phyloP scores from a whole-genome alignment of 1,140 invertebrate genomes.

The Drosophila sechellia region DNA sequence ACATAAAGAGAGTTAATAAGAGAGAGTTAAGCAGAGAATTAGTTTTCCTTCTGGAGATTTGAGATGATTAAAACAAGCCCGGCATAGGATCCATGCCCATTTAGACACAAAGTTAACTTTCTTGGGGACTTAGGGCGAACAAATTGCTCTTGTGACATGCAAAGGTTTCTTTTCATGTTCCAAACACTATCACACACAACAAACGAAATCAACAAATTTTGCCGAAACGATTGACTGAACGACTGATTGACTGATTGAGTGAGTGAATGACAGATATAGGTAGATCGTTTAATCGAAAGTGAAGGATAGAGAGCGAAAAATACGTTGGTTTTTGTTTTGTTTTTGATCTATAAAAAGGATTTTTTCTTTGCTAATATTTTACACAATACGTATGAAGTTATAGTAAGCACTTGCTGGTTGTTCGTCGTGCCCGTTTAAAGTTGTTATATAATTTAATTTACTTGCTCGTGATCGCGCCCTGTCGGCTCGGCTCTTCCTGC shows the following conservation, averaged over 20 bases:
- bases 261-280: constrained; percentile 46
- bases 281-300: constrained; percentile 33
- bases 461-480: constrained; percentile 78
- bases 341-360: constrained; percentile 55
- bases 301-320: constrained; percentile 64
- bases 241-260: constrained; percentile 21
- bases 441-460: constrained; percentile 41
- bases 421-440: constrained; percentile 52
- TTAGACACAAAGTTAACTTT: constrained; percentile 67
- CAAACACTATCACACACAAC: constrained; percentile 76
- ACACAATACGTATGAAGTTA: constrained; percentile 73
- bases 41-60: constrained; percentile 14
- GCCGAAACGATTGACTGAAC: constrained; percentile 61
- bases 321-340: constrained; percentile 35
- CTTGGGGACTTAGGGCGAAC: constrained; percentile 28
- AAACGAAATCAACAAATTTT: constrained; percentile 72
- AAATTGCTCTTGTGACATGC: constrained; percentile 65
- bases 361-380: constrained; percentile 69
- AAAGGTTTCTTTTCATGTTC: constrained; percentile 29
- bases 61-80: constrained; percentile 23
- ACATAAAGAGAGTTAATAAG: constrained; percentile 48
- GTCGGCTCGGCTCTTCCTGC: constrained; percentile 65
- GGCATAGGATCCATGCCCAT: constrained; percentile 12
- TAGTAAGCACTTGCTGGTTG: constrained; percentile 55
- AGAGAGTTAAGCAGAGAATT: constrained; percentile 55